Conservation (phyloP, 1,140 invertebrate species). For the Idris sp. region DNA sequence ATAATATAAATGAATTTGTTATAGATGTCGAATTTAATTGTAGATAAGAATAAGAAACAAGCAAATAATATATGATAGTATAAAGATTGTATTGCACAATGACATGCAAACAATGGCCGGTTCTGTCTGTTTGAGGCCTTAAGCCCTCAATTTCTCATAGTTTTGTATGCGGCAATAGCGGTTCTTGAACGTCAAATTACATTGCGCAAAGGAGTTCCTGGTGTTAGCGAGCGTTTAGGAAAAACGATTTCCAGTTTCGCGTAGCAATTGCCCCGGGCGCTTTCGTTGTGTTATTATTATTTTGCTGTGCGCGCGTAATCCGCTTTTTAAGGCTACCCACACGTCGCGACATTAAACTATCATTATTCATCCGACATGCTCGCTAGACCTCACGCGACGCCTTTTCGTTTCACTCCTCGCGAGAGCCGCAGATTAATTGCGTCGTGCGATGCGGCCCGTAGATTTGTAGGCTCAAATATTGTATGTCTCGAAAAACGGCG, state of each 20-base stretch:
- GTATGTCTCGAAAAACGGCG: slow-evolving; percentile 36
- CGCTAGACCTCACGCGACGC: slow-evolving; percentile 65
- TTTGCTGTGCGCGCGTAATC: slow-evolving; percentile 60
- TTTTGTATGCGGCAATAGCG: slow-evolving; percentile 42
- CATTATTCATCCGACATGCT: slow-evolving; percentile 67
- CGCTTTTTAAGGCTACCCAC: slow-evolving; percentile 63
- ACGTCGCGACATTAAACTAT: slow-evolving; percentile 64
- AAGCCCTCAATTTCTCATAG: slow-evolving; percentile 46
- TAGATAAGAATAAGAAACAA: slow-evolving; percentile 5
- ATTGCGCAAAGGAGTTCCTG: slow-evolving; percentile 44
- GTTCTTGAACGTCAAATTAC: slow-evolving; percentile 38
- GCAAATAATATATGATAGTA: slow-evolving; percentile 25
- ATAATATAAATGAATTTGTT: not conserved
- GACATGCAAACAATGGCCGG: slow-evolving; percentile 29
- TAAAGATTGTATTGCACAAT: slow-evolving; percentile 20
- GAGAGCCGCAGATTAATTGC: slow-evolving; percentile 56
- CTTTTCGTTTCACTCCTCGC: slow-evolving; percentile 61
- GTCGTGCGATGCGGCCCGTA: slow-evolving; percentile 28
- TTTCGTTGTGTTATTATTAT: slow-evolving; percentile 49
- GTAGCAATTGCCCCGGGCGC: slow-evolving; percentile 41
- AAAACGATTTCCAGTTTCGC: slow-evolving; percentile 50
- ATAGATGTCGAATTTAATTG: not conserved
- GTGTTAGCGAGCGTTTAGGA: slow-evolving; percentile 31
- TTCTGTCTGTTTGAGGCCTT: slow-evolving; percentile 7
- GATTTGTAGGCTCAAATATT: slow-evolving; percentile 51